phyloP scores from a whole-genome alignment of 2,888 invertebrate genomes.

The Lymantria monacha region DNA sequence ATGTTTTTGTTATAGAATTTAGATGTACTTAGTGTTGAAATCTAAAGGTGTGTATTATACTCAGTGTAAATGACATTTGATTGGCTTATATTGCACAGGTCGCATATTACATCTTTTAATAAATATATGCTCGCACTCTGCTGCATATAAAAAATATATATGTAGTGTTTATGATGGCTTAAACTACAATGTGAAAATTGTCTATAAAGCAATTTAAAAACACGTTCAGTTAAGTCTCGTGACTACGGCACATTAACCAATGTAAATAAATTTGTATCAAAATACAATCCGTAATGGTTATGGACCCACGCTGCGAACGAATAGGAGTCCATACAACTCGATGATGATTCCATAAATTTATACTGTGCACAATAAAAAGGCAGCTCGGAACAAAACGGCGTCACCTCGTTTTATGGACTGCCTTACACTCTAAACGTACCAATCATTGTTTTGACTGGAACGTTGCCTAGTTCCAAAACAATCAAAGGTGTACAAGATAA shows the following conservation, averaged over 20 bases:
- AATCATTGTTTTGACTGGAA: conserved; percentile 54
- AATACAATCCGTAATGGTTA: conserved; percentile 77
- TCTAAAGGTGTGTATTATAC: no score
- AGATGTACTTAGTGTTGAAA: no score
- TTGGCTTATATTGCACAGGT: no score
- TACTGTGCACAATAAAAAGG: conserved; percentile 78
- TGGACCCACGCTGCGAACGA: conserved; percentile 66
- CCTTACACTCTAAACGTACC: conserved; percentile 47
- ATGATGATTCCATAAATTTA: conserved; percentile 82
- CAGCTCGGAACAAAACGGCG: conserved; percentile 72
- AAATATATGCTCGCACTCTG: no score
- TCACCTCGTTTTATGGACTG: conserved; percentile 73
- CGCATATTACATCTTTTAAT: no score
- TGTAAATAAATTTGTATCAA: conserved; percentile 71
- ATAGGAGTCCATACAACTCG: conserved; percentile 77
- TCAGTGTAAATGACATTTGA: no score
- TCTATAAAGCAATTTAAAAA: conserved; percentile 28
- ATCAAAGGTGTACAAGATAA: conserved; percentile 41
- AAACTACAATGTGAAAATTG: not conserved
- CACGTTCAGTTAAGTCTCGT: conserved; percentile 28
- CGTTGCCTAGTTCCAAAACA: conserved; percentile 48
- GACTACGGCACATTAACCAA: conserved; percentile 52
- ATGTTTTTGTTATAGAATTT: no score
- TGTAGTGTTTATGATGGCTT: no score
- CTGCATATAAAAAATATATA: no score